These are phyloP conservation scores for Apomyelois bistriatella DNA, from an alignment of 2,888 invertebrate genomes.

Conservation along the genomic window DNA sequence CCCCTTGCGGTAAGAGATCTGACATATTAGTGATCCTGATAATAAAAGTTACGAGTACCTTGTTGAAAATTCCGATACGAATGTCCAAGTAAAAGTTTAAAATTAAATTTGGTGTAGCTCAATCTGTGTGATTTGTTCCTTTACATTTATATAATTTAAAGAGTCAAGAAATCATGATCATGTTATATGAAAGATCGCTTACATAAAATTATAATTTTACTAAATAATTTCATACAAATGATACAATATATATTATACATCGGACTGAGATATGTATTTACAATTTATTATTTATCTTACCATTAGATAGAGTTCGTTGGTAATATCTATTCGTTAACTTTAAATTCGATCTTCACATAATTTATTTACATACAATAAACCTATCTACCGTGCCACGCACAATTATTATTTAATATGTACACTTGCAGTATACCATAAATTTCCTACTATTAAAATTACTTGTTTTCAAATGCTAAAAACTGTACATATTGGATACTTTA, in stretches of 20 bases:
- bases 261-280: conserved; percentile 60
- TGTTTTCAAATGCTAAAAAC: neutral
- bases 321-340: conserved; percentile 37
- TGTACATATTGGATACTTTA: conserved; percentile 1
- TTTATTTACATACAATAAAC: conserved; percentile 39
- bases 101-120: too few relatives aligned
- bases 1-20: neutral
- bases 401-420: conserved; percentile 40
- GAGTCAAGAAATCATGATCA: neutral
- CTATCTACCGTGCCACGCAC: conserved; percentile 58
- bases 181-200: conserved; percentile 5
- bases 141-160: too few relatives aligned
- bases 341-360: conserved; percentile 40
- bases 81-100: too few relatives aligned
- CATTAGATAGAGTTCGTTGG: conserved; percentile 44
- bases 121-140: too few relatives aligned
- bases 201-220: conserved; percentile 26
- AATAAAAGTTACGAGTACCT: too few relatives aligned
- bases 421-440: conserved; percentile 26
- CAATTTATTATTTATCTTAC: conserved; percentile 34
- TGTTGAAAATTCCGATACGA: too few relatives aligned
- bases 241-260: conserved; percentile 44
- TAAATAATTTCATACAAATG: conserved; percentile 30
- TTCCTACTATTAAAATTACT: neutral
- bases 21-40: neutral